These are phyloP conservation scores for Lordiphosa andalusiaca DNA, from an alignment of 2,888 invertebrate species.

Conservation along the genomic window DNA sequence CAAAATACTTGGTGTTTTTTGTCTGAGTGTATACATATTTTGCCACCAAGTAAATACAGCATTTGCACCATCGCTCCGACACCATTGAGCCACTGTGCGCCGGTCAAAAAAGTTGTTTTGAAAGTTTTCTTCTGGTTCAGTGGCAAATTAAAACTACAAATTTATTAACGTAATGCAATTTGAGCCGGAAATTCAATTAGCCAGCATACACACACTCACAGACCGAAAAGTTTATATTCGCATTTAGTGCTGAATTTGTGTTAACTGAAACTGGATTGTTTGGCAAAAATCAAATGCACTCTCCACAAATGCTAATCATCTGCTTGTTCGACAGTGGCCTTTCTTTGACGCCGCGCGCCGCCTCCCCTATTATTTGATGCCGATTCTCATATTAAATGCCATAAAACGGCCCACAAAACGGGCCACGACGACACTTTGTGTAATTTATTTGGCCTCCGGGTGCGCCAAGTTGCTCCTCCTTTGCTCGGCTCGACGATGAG, in stretches of 20 bases:
- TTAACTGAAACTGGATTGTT: conserved; percentile 12
- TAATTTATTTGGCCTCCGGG: conserved; percentile 73
- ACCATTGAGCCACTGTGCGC: too few relatives aligned
- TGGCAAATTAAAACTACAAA: conserved; percentile 58
- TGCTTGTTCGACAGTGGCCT: background rate
- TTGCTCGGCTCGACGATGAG: conserved; percentile 54
- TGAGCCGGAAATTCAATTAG: conserved; percentile 58
- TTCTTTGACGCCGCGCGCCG: background rate
- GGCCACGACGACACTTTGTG: conserved; percentile 62
- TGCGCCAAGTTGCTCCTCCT: conserved; percentile 28
- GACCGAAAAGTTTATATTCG: conserved; percentile 50
- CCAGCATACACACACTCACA: conserved; percentile 34
- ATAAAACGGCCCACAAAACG: conserved; percentile 70
- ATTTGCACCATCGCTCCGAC: too few relatives aligned
- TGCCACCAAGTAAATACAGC: too few relatives aligned
- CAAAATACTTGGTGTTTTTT: too few relatives aligned
- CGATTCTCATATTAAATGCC: conserved; percentile 60
- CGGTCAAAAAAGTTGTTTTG: conserved; percentile 48
- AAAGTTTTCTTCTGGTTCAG: conserved; percentile 46
- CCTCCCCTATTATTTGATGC: conserved; percentile 16
- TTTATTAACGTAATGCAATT: conserved; percentile 60
- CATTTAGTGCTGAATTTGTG: conserved; percentile 37
- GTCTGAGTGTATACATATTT: too few relatives aligned
- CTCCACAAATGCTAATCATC: conserved; percentile 5
- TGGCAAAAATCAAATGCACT: conserved; percentile 44